These are phyloP conservation scores for Pavo muticus DNA, from an alignment of 2,113 vertebrate genomes.

Conservation along the genomic window DNA sequence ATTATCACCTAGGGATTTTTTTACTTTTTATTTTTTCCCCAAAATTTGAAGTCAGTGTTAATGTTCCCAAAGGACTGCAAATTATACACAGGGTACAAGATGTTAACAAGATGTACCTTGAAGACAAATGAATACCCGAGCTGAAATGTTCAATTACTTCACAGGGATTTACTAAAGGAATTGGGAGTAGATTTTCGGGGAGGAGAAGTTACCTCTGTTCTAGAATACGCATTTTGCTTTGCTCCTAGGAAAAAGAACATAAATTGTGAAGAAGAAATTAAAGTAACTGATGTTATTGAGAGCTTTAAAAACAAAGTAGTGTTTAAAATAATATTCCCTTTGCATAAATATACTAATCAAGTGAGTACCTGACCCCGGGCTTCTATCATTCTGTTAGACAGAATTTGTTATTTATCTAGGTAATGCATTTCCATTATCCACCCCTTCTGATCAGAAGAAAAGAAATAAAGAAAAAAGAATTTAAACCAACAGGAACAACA, in stretches of 20 bases:
- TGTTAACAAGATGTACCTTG: slow-evolving; percentile 16
- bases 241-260: background rate
- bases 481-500: background rate
- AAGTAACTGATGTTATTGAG: background rate
- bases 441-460: background rate
- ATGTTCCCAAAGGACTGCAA: background rate
- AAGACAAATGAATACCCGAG: background rate
- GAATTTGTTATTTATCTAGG: background rate
- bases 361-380: background rate
- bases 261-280: background rate
- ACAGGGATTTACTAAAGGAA: background rate
- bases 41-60: slow-evolving; percentile 9
- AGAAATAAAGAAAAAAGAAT: background rate
- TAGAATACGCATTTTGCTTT: background rate
- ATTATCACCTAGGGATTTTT: background rate
- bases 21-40: background rate
- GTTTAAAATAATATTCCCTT: background rate
- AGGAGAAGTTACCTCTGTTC: background rate
- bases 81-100: background rate
- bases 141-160: background rate
- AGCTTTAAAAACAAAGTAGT: background rate
- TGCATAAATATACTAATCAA: background rate
- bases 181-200: background rate
- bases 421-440: slow-evolving; percentile 16
- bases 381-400: background rate